Conservation (phyloP, 2,888 invertebrate genomes). For the Pammene fasciana region DNA sequence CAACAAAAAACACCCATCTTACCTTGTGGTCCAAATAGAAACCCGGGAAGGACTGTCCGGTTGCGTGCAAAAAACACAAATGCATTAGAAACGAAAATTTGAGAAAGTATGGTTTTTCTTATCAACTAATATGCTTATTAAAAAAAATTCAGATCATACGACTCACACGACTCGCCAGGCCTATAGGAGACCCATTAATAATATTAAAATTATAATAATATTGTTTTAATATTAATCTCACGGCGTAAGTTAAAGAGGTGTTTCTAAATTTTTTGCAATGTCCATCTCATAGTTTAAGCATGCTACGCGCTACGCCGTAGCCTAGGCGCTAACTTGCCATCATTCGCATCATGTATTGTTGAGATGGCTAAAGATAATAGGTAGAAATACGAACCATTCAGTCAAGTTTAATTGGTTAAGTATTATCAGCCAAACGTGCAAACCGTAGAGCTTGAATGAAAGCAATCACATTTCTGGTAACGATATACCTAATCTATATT, state of each 20-base stretch:
- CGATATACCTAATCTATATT: neutral
- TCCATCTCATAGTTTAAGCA: neutral
- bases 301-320: neutral
- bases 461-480: neutral
- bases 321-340: neutral
- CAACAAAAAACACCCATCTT: constrained; percentile 56
- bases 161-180: no score
- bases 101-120: neutral
- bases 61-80: constrained; percentile 72
- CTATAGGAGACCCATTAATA: no score
- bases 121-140: neutral
- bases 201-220: no score
- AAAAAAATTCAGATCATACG: no score
- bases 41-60: constrained; percentile 77
- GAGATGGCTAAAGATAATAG: no score
- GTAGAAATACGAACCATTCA: no score
- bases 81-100: constrained; percentile 43
- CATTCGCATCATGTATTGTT: neutral
- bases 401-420: no score
- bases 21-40: constrained; percentile 79
- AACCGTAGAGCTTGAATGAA: no score
- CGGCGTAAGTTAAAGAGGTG: no score
- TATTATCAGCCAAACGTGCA: no score
- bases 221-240: no score
- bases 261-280: no score